phyloP scores from a whole-genome alignment of 2,888 invertebrate genomes.

The Graphium colonna region DNA sequence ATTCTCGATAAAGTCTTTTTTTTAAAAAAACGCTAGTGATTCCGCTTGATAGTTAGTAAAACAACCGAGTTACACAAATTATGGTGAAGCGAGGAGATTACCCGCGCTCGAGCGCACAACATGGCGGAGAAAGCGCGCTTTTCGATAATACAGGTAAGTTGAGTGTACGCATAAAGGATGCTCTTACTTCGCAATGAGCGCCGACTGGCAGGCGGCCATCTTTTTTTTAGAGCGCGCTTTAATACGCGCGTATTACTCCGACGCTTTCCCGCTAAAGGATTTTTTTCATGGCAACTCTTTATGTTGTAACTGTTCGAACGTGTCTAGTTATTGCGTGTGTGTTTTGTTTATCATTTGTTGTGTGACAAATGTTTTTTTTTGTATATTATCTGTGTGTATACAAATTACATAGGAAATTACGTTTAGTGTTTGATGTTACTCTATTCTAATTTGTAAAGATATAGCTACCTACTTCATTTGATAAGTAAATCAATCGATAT shows the following conservation, averaged over 20 bases:
- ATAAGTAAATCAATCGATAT: too few relatives aligned
- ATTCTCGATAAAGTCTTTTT: too few relatives aligned
- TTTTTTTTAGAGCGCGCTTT: conserved; percentile 27
- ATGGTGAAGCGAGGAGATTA: conserved; percentile 45
- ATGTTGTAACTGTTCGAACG: not conserved
- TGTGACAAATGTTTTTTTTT: too few relatives aligned
- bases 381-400: too few relatives aligned
- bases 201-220: conserved; percentile 27
- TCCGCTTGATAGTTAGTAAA: conserved; percentile 28
- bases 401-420: too few relatives aligned
- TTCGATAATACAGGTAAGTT: conserved; percentile 25
- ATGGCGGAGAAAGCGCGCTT: conserved; percentile 52
- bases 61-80: conserved; percentile 49
- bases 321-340: too few relatives aligned
- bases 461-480: too few relatives aligned
- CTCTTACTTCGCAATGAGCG: conserved; percentile 32
- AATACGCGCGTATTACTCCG: conserved; percentile 21
- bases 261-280: conserved; percentile 14
- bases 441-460: too few relatives aligned
- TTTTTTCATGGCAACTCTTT: conserved; percentile 11
- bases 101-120: conserved; percentile 56
- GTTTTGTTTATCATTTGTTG: too few relatives aligned
- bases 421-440: too few relatives aligned
- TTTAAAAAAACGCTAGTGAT: conserved; percentile 9
- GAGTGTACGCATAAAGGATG: conserved; percentile 30